Evolutionary conservation across 2,888 invertebrate species (phyloP).

Genomic region (Pristionchus arcanus): DNA sequence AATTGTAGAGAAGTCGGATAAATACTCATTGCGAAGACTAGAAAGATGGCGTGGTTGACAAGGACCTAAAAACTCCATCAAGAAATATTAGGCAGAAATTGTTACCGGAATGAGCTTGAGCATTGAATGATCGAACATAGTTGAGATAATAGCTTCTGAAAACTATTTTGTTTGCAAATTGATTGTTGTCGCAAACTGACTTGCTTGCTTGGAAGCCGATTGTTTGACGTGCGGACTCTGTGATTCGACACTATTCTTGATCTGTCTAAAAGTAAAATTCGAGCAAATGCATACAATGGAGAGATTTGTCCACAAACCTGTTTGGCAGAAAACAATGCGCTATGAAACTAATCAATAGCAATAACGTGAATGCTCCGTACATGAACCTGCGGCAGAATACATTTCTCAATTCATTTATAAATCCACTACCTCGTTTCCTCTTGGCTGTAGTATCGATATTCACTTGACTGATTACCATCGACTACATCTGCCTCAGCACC

Average conservation of each 20-base stretch:
- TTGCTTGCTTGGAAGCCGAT: neutral
- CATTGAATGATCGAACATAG: constrained; percentile 14
- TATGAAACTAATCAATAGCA: constrained; percentile 14
- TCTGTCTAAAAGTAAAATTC: neutral
- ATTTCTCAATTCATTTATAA: neutral
- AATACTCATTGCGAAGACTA: constrained; percentile 15
- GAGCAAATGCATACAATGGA: neutral
- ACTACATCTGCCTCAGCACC: neutral
- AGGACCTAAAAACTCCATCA: neutral
- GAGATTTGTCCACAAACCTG: neutral
- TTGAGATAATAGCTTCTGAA: neutral
- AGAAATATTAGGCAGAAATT: neutral
- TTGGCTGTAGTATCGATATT: constrained; percentile 4
- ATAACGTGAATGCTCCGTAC: neutral
- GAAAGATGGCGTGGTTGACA: constrained; percentile 3
- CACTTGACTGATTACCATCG: neutral
- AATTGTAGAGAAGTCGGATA: constrained; percentile 40
- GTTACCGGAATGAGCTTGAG: constrained; percentile 6
- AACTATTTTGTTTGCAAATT: neutral
- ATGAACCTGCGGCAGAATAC: neutral
- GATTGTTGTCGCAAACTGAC: neutral
- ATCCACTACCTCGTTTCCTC: neutral
- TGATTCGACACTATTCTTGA: constrained; percentile 31
- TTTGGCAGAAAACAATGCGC: constrained; percentile 17
- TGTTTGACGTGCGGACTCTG: neutral